Evolutionary conservation across 2,888 invertebrate species (phyloP), one percentile per base, ranked within the genome.

Genomic region (Iphiclides podalirius): DNA sequence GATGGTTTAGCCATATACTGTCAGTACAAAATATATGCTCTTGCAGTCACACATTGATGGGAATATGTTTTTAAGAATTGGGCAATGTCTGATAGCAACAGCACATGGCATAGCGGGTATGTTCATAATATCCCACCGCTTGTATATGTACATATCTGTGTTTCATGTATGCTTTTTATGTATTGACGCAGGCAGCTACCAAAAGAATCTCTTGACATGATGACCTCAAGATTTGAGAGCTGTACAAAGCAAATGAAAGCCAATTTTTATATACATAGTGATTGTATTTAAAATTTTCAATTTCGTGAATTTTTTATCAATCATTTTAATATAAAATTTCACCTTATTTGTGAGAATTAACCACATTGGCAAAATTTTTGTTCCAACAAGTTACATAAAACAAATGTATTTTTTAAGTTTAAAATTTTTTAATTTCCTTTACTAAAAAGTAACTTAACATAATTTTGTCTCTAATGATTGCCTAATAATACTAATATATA

Each of bases 51-150:
- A 64, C 68, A 65, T 72, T 31, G n/a, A n/a, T 67, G 59, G 48
- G 12, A 16, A 17, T 16, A 37, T 1, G 9, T 7, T 20, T 31
- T 33, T n/a, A n/a, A n/a, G n/a, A n/a, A n/a, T n/a, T n/a, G n/a
- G n/a, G n/a, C 31, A 26, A 26, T 69, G 71, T 73, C 73, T 83
- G 67, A 50, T 64, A 67, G 60, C 67, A 76, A 69, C 65, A 67
- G 79, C 75, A 70, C 70, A 56, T 61, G 70, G 58, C 61, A 66
- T 72, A 79, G 80, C 85, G 83, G 84, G 79, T 85, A 82, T 75
- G 67, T 64, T 57, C 50, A 67, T 67, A 62, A 65, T 72, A 70
- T 87, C 87, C 86, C 87, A 87, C 87, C 86, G 85, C 84, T 75
- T 71, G 31, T 49, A 49, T 64, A 63, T 75, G 71, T 82, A 79